Percentiles rank a stretch among this genome's conserved stretches.
These are phyloP conservation scores for Ochotona princeps DNA, from an alignment of 2,113 vertebrate species.

Conservation along the genomic window DNA sequence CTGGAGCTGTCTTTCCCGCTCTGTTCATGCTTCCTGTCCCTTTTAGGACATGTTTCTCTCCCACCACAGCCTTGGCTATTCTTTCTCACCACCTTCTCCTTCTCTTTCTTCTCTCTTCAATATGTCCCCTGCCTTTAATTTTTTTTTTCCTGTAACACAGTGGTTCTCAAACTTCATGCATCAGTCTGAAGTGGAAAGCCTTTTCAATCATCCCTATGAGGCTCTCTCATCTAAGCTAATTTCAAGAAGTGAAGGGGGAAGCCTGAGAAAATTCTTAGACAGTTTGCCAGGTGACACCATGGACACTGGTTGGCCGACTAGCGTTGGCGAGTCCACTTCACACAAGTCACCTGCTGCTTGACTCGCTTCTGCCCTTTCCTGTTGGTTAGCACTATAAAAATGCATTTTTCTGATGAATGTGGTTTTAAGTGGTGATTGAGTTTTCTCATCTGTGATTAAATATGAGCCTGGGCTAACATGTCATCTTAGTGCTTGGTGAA, in stretches of 20 bases:
- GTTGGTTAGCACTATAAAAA: background rate
- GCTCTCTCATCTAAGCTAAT: background rate
- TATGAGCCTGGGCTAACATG: background rate
- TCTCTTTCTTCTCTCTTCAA: background rate
- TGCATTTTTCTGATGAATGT: background rate
- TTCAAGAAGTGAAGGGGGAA: background rate
- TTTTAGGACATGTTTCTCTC: background rate
- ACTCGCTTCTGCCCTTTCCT: background rate
- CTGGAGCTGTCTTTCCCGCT: background rate
- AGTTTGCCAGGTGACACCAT: background rate
- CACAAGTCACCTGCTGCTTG: background rate
- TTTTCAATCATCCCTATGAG: background rate
- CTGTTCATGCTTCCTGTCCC: background rate
- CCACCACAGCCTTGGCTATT: background rate
- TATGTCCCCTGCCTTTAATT: background rate
- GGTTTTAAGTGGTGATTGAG: background rate
- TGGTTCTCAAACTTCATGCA: background rate
- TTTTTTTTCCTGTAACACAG: background rate
- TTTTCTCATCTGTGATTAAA: conserved; percentile 37
- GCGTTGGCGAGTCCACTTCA: background rate
- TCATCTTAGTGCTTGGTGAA: conserved; percentile 14
- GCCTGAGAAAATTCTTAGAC: background rate
- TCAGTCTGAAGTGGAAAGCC: background rate
- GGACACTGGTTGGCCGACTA: background rate
- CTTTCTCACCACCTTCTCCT: background rate